A percentile compares a stretch with the other conserved stretches of the same genome.
Conservation (phyloP, 2,797 vertebrate genomes). For the Staurois parvus region DNA sequence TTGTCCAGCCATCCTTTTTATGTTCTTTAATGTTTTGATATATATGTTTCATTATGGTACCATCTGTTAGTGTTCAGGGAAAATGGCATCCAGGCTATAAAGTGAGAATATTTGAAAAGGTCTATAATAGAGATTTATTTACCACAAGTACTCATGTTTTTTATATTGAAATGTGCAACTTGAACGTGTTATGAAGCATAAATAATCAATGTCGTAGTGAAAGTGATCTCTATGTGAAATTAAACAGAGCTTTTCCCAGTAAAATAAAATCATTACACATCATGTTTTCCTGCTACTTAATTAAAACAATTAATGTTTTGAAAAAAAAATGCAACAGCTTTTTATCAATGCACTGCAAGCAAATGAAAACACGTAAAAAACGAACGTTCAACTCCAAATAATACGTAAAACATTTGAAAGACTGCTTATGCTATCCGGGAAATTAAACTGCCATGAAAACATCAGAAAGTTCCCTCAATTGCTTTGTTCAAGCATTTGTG, state of each 20-base stretch:
- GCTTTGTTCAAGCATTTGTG: no score
- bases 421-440: no score
- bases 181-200: slow-evolving; percentile 13
- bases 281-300: background rate
- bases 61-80: slow-evolving; percentile 58
- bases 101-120: slow-evolving; percentile 62
- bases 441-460: no score
- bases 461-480: no score
- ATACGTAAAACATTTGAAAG: background rate
- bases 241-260: background rate
- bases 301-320: background rate
- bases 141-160: slow-evolving; percentile 39
- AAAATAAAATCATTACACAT: background rate
- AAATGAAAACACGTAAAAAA: background rate
- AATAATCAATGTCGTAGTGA: slow-evolving; percentile 29
- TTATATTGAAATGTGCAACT: slow-evolving; percentile 37
- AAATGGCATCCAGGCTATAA: slow-evolving; percentile 61
- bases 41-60: slow-evolving; percentile 59
- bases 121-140: slow-evolving; percentile 59
- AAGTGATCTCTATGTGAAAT: background rate
- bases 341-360: background rate
- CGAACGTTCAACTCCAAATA: background rate
- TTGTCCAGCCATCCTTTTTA: slow-evolving; percentile 52
- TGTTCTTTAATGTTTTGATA: slow-evolving; percentile 62
- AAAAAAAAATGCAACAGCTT: background rate